Percentiles rank a stretch among this genome's conserved stretches.
Conservation (phyloP, 2,888 invertebrate genomes). For the Parnassius orleans region DNA sequence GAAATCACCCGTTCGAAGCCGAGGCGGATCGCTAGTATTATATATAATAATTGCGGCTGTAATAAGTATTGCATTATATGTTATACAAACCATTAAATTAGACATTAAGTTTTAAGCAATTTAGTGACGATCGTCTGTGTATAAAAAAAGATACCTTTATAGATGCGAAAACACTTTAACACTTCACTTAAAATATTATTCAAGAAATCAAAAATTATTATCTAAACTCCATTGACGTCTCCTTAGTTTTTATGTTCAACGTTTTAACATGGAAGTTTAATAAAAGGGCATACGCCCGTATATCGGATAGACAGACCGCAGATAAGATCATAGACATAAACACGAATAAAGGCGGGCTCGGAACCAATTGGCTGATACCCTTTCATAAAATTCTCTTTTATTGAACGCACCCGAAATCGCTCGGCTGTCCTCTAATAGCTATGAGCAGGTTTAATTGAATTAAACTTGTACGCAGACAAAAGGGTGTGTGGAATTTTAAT, state of each 20-base stretch:
- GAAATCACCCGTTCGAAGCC: too few species aligned
- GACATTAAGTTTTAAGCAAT: too few species aligned
- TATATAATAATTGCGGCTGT: too few species aligned
- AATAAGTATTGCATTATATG: too few species aligned
- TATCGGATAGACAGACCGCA: constrained; percentile 56
- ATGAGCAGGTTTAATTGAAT: constrained; percentile 73
- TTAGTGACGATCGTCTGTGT: too few species aligned
- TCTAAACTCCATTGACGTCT: constrained; percentile 30
- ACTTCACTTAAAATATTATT: too few species aligned
- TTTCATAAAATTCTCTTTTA: constrained; percentile 54
- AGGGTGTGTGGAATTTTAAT: constrained; percentile 64
- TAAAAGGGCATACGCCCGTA: constrained; percentile 71
- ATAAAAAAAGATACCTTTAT: too few species aligned
- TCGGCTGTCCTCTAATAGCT: constrained; percentile 52
- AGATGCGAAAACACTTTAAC: too few species aligned
- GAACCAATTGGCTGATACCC: constrained; percentile 66
- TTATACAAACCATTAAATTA: too few species aligned
- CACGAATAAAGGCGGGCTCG: constrained; percentile 57
- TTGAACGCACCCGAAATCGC: constrained; percentile 45
- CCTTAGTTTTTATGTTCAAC: constrained; percentile 42
- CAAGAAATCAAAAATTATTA: not conserved
- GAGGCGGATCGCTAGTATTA: too few species aligned
- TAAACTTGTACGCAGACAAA: constrained; percentile 49
- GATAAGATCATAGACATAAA: constrained; percentile 75
- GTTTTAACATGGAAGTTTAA: constrained; percentile 59